Conservation (phyloP, 2,888 invertebrate species). For the Myopa tessellatipennis region DNA sequence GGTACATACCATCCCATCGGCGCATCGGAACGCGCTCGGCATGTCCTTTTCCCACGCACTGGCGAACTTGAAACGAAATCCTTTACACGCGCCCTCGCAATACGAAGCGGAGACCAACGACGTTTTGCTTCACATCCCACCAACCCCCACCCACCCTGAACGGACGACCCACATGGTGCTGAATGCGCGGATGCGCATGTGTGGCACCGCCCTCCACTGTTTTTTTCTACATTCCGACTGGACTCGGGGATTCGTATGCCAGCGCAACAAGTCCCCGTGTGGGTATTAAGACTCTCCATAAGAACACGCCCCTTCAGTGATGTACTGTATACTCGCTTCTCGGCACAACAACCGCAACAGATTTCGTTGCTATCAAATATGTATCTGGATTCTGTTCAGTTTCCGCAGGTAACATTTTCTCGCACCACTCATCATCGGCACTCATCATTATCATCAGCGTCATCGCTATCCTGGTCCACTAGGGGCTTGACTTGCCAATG, state of each 20-base stretch:
- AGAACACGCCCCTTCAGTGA: conserved; percentile 41
- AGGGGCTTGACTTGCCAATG: neutral
- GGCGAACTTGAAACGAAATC: conserved; percentile 38
- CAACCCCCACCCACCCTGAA: conserved; percentile 41
- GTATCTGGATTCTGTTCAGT: conserved; percentile 16
- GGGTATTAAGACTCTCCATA: no score
- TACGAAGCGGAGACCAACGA: conserved; percentile 4
- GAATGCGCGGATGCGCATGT: conserved; percentile 58
- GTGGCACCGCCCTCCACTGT: conserved; percentile 63
- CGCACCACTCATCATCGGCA: neutral
- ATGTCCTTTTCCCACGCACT: conserved; percentile 13
- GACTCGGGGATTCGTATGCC: conserved; percentile 33
- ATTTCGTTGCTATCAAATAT: conserved; percentile 12
- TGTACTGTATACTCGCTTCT: conserved; percentile 5
- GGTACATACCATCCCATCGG: conserved; percentile 24
- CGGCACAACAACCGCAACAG: neutral
- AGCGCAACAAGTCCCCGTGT: conserved; percentile 41
- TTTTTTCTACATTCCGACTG: conserved; percentile 47
- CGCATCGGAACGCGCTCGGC: conserved; percentile 47
- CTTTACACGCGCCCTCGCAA: conserved; percentile 42
- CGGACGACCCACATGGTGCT: conserved; percentile 41
- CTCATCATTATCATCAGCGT: neutral
- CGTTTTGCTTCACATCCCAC: conserved; percentile 15
- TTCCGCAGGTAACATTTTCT: neutral
- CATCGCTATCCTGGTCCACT: neutral